Conservation (phyloP, 2,888 invertebrate species). For the Sthenelais limicola region DNA sequence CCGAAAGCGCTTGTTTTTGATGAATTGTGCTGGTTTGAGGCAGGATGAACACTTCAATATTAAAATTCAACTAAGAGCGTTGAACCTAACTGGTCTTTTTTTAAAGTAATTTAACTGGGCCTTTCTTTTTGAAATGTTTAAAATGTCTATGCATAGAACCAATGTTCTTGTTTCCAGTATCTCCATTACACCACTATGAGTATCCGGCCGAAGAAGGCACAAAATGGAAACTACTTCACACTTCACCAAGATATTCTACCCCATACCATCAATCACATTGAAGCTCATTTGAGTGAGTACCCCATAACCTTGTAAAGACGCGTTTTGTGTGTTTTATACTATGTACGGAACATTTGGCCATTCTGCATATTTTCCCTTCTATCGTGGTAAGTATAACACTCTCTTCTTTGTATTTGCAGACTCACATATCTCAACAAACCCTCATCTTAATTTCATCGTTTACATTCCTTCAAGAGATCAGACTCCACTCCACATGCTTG, state of each 20-base stretch:
- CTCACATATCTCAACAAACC: constrained; percentile 85
- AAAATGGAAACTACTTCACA: constrained; percentile 76
- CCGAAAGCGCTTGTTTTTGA: no score
- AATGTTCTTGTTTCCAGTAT: constrained; percentile 65
- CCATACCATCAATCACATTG: constrained; percentile 87
- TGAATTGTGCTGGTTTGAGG: no score
- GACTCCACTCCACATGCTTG: constrained; percentile 81
- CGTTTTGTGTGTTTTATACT: no score
- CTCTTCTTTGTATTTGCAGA: constrained; percentile 73
- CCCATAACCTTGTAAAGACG: no score
- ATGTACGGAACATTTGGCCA: neutral
- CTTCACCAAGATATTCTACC: constrained; percentile 82
- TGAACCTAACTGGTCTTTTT: no score
- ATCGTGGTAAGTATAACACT: neutral
- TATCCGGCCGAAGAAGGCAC: constrained; percentile 79
- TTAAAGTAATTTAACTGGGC: no score
- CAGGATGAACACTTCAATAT: no score
- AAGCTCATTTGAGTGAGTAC: constrained; percentile 80
- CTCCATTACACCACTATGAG: constrained; percentile 86
- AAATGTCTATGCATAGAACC: no score
- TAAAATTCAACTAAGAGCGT: no score
- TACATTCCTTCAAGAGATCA: constrained; percentile 82
- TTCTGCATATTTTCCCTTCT: neutral
- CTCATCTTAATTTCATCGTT: constrained; percentile 87
- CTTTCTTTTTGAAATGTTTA: no score